Evolutionary conservation across 2,888 invertebrate genomes (phyloP), one percentile per base, ranked within the genome.

Genomic region (Leptopilina drosophilae): DNA sequence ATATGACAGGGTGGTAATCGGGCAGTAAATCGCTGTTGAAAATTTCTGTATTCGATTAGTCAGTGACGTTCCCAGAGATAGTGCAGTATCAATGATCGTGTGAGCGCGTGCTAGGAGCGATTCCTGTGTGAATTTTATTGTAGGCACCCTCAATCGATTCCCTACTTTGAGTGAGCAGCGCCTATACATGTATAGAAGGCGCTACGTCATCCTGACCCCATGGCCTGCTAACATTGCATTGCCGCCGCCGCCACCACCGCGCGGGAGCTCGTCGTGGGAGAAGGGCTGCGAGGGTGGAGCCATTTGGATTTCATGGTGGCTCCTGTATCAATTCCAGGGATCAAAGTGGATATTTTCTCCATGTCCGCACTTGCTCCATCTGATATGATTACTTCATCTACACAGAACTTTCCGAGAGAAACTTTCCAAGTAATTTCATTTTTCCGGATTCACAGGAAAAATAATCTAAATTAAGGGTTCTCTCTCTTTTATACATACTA

Each of bases 61-160:
- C 88, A 88, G 86, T 82, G 80, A 78, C 82, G 88, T 91, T 91
- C 90, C 89, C 91, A 91, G 88, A 88, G 87, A 85, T 86, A 87
- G 79, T 84, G 88, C 86, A 87, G 78, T 84, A 83, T 82, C 87
- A 86, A 88, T 87, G 88, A 89, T 90, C 90, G 88, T 89, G 73
- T 87, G 89, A 89, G 89, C 90, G 90, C 88, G 89, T 89, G 90
- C 87, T 86, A 83, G 85, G 84, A 87, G 85, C 88, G 85, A 90
- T 89, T 89, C 89, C 90, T 89, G 87, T 89, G 89, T 91, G 91
- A 90, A 90, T 88, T 90, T 88, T 87, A 90, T 90, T 88, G 87
- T 85, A 83, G 85, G 84, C 88, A 88, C 88, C 88, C 89, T 85
- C 86, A 77, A 78, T 69, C 64, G 73, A 73, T 65, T 69, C 79